Evolutionary conservation across 2,113 vertebrate genomes (phyloP).

Genomic region (Manacus vitellinus): DNA sequence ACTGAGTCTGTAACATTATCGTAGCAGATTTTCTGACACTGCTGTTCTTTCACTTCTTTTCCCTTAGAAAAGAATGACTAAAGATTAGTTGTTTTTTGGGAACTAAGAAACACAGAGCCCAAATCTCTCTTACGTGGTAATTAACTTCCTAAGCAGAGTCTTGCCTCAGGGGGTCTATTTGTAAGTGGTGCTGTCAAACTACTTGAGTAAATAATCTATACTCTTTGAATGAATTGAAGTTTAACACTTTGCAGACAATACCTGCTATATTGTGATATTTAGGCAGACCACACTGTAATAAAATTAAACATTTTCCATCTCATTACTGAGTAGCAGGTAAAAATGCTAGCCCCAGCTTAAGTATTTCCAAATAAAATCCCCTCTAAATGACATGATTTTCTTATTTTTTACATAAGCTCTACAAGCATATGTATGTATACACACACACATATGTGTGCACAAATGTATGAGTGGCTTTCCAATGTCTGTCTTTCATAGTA

Average conservation of each 20-base stretch:
- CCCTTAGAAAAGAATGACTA: background rate
- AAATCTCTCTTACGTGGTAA: background rate
- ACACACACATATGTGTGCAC: accelerated
- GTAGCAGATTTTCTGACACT: background rate
- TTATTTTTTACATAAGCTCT: background rate
- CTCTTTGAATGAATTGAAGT: background rate
- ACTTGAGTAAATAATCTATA: background rate
- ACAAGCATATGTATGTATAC: accelerated
- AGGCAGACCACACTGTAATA: background rate
- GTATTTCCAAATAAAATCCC: background rate
- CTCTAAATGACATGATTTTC: background rate
- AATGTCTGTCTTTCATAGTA: background rate
- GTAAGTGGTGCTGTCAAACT: background rate
- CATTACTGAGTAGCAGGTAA: background rate
- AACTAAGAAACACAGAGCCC: background rate
- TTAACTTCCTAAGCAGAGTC: background rate
- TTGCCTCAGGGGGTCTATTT: background rate
- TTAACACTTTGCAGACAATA: background rate
- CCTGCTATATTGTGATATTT: background rate
- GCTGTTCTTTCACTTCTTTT: background rate
- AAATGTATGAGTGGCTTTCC: background rate
- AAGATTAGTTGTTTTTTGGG: background rate
- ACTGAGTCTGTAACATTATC: background rate
- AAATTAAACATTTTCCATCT: background rate
- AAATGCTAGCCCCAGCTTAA: background rate